Percentiles rank a stretch among this genome's conserved stretches.
phyloP scores from a whole-genome alignment of 1,140 invertebrate species.

The Holcopasites calliopsidis region DNA sequence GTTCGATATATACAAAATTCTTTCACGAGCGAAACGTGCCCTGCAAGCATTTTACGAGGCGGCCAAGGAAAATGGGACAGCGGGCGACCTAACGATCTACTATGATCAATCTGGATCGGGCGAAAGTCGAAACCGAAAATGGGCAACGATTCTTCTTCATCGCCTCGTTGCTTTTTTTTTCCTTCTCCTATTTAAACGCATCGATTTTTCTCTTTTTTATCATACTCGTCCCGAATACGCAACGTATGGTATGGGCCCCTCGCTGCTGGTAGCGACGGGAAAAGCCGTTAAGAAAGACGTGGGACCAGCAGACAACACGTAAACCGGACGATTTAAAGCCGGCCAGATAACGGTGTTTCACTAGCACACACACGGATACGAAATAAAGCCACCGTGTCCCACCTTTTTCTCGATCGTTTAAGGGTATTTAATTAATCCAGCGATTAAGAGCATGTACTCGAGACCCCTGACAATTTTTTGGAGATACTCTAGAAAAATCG shows the following conservation, averaged over 20 bases:
- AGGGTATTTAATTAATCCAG: too few relatives aligned
- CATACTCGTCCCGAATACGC: conserved; percentile 39
- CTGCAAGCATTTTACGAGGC: too few relatives aligned
- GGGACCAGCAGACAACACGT: conserved; percentile 17
- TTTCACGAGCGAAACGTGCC: neutral
- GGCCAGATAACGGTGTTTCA: conserved; percentile 48
- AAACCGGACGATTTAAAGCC: conserved; percentile 46
- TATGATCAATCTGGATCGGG: neutral
- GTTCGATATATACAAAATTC: neutral
- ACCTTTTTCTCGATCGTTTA: neutral
- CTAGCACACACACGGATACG: conserved; percentile 35
- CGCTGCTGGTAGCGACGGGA: too few relatives aligned
- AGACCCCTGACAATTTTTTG: too few relatives aligned
- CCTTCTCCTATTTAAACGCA: neutral
- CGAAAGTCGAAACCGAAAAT: conserved; percentile 24
- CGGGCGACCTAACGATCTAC: neutral
- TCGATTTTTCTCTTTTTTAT: conserved; percentile 25
- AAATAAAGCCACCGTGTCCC: conserved; percentile 36
- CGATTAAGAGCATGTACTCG: too few relatives aligned
- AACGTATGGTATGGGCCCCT: neutral
- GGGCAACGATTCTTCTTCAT: neutral
- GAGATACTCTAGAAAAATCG: too few relatives aligned
- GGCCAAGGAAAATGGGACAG: neutral
- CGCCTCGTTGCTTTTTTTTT: neutral
- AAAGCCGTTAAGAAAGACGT: conserved; percentile 38